phyloP scores from a whole-genome alignment of 2,797 vertebrate genomes.

The Gymnopithys bicolor region DNA sequence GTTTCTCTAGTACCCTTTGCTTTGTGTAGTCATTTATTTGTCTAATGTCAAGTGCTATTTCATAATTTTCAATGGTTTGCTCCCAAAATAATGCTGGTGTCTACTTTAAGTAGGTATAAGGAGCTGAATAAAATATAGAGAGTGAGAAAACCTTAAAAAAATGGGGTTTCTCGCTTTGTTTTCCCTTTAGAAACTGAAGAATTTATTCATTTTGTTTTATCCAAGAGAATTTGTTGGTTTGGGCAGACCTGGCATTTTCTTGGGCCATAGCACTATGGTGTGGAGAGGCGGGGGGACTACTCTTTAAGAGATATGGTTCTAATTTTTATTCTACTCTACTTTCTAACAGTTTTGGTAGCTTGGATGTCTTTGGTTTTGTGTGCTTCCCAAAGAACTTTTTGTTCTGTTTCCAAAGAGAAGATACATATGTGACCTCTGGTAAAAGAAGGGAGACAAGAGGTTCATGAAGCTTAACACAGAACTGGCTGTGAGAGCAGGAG shows the following conservation, averaged over 20 bases:
- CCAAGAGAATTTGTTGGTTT: not conserved
- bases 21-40: not conserved
- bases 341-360: not conserved
- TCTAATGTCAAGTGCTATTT: not conserved
- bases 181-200: not conserved
- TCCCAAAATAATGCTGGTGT: not conserved
- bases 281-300: too few species aligned
- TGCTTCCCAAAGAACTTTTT: not conserved
- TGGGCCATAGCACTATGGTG: not conserved
- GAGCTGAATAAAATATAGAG: not conserved
- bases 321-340: not conserved
- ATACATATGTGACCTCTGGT: not conserved
- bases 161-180: rapidly evolving
- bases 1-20: rapidly evolving
- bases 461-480: not conserved
- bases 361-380: not conserved
- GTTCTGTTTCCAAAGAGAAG: not conserved
- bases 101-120: not conserved
- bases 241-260: not conserved
- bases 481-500: not conserved
- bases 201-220: not conserved
- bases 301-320: not conserved
- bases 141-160: not conserved
- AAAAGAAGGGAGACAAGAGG: not conserved
- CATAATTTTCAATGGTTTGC: not conserved